Conservation (phyloP, 2,797 vertebrate species). For the Cyclopterus lumpus region DNA sequence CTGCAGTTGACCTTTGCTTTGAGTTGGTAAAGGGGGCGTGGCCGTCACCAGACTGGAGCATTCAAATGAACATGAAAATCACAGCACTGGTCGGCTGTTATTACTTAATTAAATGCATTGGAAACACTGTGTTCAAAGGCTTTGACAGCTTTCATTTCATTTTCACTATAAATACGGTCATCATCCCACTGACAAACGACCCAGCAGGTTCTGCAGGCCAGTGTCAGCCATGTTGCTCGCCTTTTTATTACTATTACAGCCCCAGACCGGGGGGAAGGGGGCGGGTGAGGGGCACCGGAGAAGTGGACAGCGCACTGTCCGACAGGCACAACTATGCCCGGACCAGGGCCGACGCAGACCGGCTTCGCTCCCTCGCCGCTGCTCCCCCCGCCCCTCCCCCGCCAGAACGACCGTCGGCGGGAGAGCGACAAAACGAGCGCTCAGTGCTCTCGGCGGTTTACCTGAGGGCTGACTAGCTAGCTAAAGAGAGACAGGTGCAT, state of each 20-base stretch:
- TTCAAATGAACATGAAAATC: neutral
- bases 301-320: neutral
- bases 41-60: neutral
- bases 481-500: constrained; percentile 27
- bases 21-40: constrained; percentile 32
- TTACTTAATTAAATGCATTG: neutral
- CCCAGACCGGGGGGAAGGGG: constrained; percentile 1
- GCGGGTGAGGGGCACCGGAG: neutral
- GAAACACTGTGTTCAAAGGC: neutral
- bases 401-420: constrained; percentile 57
- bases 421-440: constrained; percentile 70
- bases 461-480: constrained; percentile 39
- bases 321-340: neutral
- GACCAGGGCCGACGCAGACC: constrained; percentile 45
- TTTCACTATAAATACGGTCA: no score
- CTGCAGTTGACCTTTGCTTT: constrained; percentile 36
- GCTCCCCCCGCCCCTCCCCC: constrained; percentile 67
- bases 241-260: constrained; percentile 16
- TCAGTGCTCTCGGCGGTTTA: constrained; percentile 50
- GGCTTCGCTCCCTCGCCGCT: constrained; percentile 32
- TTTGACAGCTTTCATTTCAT: neutral
- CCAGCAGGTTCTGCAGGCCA: constrained; percentile 61
- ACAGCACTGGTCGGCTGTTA: accelerated
- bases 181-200: constrained; percentile 42
- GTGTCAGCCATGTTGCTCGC: constrained; percentile 74